Conservation (phyloP, 2,888 invertebrate species). For the Hypena proboscidalis region DNA sequence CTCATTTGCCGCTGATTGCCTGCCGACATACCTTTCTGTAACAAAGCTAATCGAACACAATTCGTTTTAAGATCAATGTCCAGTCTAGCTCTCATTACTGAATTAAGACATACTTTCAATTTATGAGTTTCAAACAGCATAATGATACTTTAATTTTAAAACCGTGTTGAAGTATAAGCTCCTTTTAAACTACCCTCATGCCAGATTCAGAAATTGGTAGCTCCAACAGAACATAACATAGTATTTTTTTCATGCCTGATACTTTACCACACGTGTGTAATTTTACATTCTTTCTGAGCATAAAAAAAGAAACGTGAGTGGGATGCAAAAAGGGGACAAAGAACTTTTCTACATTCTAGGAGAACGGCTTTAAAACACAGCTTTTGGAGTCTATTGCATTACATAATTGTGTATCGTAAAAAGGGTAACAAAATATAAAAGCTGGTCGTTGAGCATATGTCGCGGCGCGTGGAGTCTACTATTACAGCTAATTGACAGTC, state of each 20-base stretch:
- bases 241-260: too few relatives aligned
- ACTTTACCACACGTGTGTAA: too few relatives aligned
- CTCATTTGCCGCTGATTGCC: slow-evolving; percentile 80
- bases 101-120: too few relatives aligned
- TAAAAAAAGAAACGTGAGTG: too few relatives aligned
- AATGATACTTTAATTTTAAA: too few relatives aligned
- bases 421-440: slow-evolving; percentile 73
- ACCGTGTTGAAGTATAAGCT: too few relatives aligned
- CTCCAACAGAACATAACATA: too few relatives aligned
- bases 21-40: slow-evolving; percentile 41
- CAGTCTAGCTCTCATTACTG: slow-evolving; percentile 12
- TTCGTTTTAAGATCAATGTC: slow-evolving; percentile 33
- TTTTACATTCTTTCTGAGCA: too few relatives aligned
- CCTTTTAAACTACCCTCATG: too few relatives aligned
- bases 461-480: slow-evolving; percentile 58
- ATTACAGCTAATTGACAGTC: slow-evolving; percentile 79
- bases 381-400: slow-evolving; percentile 22
- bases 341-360: slow-evolving; percentile 26
- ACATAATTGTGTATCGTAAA: slow-evolving; percentile 74
- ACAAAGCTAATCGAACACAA: slow-evolving; percentile 37
- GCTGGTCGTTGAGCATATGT: slow-evolving; percentile 74
- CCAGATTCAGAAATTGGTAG: too few relatives aligned
- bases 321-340: background rate
- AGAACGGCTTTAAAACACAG: slow-evolving; percentile 23
- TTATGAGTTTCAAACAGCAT: too few relatives aligned